These are phyloP conservation scores for Drosophila varians DNA, from an alignment of 1,140 invertebrate species.

Conservation along the genomic window DNA sequence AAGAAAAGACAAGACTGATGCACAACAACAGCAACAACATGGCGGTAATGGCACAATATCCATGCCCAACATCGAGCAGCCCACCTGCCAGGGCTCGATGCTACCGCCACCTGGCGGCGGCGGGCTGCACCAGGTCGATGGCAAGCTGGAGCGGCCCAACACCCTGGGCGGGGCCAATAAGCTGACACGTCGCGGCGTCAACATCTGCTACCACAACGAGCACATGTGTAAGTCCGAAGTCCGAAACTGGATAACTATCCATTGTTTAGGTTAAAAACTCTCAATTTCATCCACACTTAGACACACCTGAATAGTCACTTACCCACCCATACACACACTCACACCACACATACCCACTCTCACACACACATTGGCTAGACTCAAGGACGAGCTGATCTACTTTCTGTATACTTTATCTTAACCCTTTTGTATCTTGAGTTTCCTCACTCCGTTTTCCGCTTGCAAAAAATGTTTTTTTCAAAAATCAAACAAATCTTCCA, in stretches of 20 bases:
- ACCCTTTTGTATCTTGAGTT: constrained; percentile 7
- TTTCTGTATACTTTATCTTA: constrained; percentile 13
- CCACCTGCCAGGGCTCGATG: constrained; percentile 84
- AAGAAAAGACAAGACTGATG: constrained; percentile 95
- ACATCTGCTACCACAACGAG: constrained; percentile 89
- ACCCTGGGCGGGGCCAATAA: constrained; percentile 89
- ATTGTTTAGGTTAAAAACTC: too few relatives aligned
- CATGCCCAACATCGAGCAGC: constrained; percentile 86
- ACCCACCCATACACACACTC: constrained; percentile 28
- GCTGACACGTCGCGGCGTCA: constrained; percentile 86
- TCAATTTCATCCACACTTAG: constrained; percentile 16
- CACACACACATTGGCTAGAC: constrained; percentile 42
- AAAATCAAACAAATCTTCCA: constrained; percentile 17
- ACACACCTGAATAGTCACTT: constrained; percentile 31
- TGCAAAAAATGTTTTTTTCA: background rate
- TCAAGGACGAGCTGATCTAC: constrained; percentile 21
- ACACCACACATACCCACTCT: constrained; percentile 12
- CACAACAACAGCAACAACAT: constrained; percentile 85
- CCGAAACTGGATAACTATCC: too few relatives aligned
- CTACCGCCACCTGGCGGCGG: constrained; percentile 82
- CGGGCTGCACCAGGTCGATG: constrained; percentile 74
- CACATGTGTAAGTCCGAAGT: constrained; percentile 87
- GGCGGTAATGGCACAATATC: constrained; percentile 86
- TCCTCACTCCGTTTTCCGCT: background rate
- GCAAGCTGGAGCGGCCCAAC: constrained; percentile 89